phyloP scores from a whole-genome alignment of 2,797 vertebrate species.

The Acanthopagrus latus region DNA sequence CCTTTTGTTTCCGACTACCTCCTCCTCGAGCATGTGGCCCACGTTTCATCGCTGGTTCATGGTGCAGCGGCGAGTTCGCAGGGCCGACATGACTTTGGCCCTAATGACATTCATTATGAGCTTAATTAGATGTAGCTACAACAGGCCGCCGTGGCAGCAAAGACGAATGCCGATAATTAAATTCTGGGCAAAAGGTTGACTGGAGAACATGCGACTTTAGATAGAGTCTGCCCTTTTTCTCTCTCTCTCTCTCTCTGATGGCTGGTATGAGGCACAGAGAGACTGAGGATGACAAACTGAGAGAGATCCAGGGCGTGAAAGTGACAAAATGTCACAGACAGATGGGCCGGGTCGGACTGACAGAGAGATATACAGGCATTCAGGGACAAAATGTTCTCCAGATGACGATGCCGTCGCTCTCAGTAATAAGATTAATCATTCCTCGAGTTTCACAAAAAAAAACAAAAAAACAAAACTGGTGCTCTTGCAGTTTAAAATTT shows the following conservation, averaged over 20 bases:
- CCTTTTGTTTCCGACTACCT: not conserved
- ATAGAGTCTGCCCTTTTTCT: not conserved
- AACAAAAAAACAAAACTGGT: no score
- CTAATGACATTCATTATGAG: constrained; percentile 53
- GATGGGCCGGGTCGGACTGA: not conserved
- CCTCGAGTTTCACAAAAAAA: not conserved
- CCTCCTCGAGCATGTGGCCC: not conserved
- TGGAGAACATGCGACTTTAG: constrained; percentile 28
- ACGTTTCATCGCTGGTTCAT: not conserved
- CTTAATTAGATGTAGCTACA: constrained; percentile 52
- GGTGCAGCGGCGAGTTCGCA: constrained; percentile 10
- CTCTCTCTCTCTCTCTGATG: not conserved
- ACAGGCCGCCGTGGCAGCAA: constrained; percentile 11
- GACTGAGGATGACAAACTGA: not conserved
- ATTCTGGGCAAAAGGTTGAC: constrained; percentile 29
- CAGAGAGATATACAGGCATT: not conserved
- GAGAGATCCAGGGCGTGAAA: not conserved
- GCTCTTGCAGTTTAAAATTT: not conserved
- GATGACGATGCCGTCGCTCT: not conserved
- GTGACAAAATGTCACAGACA: constrained; percentile 12
- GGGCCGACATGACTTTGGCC: constrained; percentile 26
- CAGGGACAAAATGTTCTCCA: not conserved
- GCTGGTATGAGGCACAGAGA: not conserved
- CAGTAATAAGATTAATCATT: not conserved
- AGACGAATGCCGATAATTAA: constrained; percentile 46